Conservation (phyloP, 2,113 vertebrate species). For the Ploceus nigricollis region DNA sequence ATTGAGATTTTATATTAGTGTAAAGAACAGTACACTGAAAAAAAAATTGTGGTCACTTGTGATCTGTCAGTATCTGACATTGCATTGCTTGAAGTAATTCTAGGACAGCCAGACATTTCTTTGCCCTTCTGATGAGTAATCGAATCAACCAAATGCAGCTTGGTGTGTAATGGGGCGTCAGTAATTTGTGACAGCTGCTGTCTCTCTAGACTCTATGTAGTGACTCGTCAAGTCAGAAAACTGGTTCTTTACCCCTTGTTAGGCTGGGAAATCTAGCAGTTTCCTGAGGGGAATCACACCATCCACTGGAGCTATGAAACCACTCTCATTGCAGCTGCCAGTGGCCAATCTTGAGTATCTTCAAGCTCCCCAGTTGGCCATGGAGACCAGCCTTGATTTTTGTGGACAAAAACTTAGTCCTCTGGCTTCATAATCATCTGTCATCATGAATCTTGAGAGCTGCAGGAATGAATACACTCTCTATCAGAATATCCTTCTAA, state of each 20-base stretch:
- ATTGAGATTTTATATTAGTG: not conserved
- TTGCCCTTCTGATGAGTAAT: slow-evolving; percentile 43
- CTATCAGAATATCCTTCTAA: not conserved
- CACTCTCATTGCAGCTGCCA: not conserved
- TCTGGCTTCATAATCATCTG: not conserved
- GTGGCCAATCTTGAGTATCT: not conserved
- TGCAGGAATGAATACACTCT: not conserved
- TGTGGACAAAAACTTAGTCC: not conserved
- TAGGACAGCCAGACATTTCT: not conserved
- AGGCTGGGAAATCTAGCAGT: not conserved
- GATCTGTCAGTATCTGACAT: not conserved
- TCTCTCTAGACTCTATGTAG: not conserved
- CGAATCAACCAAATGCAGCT: slow-evolving; percentile 25
- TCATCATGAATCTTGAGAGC: not conserved
- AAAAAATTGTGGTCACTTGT: not conserved
- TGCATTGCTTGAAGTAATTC: slow-evolving; percentile 9
- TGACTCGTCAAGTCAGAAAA: slow-evolving; percentile 8
- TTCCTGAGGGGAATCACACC: not conserved
- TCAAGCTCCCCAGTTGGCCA: accelerated
- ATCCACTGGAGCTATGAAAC: not conserved
- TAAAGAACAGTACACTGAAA: not conserved
- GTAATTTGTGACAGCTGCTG: slow-evolving; percentile 55
- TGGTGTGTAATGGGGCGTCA: slow-evolving; percentile 22
- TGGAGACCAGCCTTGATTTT: not conserved
- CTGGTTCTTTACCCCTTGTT: not conserved